Evolutionary conservation across 2,888 invertebrate genomes (phyloP).

Genomic region (Diaprepes abbreviatus): DNA sequence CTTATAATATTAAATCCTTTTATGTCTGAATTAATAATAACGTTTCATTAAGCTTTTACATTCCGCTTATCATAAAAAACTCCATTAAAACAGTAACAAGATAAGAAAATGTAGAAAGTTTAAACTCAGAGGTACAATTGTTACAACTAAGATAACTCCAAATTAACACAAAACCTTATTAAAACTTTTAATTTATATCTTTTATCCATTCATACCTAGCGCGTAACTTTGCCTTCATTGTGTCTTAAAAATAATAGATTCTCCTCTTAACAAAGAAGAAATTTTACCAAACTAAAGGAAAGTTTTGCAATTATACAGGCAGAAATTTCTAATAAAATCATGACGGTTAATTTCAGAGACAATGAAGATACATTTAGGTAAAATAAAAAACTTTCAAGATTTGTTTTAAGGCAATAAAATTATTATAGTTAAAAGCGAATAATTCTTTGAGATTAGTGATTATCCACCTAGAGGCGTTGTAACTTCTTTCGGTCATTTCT

Average conservation of each 20-base stretch:
- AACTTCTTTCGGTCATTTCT: too few species aligned
- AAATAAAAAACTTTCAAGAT: too few species aligned
- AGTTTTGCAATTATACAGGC: conserved; percentile 25
- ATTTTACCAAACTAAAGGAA: conserved; percentile 17
- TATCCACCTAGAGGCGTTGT: too few species aligned
- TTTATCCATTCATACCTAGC: conserved; percentile 34
- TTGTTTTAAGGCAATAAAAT: too few species aligned
- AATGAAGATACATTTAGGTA: conserved; percentile 1
- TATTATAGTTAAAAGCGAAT: too few species aligned
- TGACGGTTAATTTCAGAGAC: neutral
- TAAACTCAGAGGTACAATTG: conserved; percentile 22
- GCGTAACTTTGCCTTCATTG: conserved; percentile 31
- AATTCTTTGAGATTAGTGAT: too few species aligned
- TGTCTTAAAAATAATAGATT: conserved; percentile 36
- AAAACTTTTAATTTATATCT: conserved; percentile 39
- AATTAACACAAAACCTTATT: conserved; percentile 38
- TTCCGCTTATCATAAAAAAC: neutral
- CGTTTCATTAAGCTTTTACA: neutral
- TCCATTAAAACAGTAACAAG: conserved; percentile 17
- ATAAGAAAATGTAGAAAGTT: conserved; percentile 31
- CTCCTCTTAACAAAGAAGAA: conserved; percentile 17
- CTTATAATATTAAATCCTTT: too few species aligned
- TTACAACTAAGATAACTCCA: conserved; percentile 29
- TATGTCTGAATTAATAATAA: too few species aligned
- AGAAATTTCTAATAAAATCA: conserved; percentile 16